Base-by-base conservation (phyloP, 1,140 invertebrate genomes). In the Cherax quadricarinatus region DNA sequence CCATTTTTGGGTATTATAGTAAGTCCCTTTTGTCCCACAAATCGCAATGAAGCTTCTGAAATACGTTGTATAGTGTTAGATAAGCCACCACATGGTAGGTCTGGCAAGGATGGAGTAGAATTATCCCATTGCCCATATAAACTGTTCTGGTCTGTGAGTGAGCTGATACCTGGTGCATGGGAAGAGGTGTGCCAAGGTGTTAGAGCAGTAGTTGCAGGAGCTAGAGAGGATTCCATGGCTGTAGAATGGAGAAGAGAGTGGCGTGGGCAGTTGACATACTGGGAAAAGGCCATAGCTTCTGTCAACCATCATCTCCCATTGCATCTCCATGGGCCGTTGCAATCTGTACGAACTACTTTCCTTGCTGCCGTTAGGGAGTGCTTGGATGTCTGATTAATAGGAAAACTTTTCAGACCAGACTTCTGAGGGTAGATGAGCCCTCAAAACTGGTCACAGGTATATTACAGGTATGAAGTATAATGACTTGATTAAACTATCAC, bases 1-100 rank as follows among this genome's bases (percentile, higher is more conserved):
- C 96, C 96, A n/a, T 96, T 96, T 94, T 94, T 96, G 78, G 96
- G 96, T 48, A 94, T 96, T n/a, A 96, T 96, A 88, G 94, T 96
- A 30, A 96, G 95, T 82, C 96, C 96, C 0, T 96, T 96, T 94
- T 96, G 95, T 93, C 87, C 93, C 66, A 93, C 94, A 84, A 94
- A 94, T 62, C 86, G 57, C 30, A 88, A 41, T 83, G 91, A 92
- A 16, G 86, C 91, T 16, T 92, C 91, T 21, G 86, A 92, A 14
- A 92, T 92, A 18, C 79, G 91, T 16, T 92, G 91, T 24, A 88
- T 92, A 78, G 66, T 92, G 30, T 57, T 92, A 78, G 91, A 88
- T 81, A 91, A 75, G 24, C 86, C 86, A 14, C 91, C 86, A 14
- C 91, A 92, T 70, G 70, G 51, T 12, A 57, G 24, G 0, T 49